These are phyloP conservation scores for Drosophila nebulosa DNA, from an alignment of 1,140 invertebrate species.

Conservation along the genomic window DNA sequence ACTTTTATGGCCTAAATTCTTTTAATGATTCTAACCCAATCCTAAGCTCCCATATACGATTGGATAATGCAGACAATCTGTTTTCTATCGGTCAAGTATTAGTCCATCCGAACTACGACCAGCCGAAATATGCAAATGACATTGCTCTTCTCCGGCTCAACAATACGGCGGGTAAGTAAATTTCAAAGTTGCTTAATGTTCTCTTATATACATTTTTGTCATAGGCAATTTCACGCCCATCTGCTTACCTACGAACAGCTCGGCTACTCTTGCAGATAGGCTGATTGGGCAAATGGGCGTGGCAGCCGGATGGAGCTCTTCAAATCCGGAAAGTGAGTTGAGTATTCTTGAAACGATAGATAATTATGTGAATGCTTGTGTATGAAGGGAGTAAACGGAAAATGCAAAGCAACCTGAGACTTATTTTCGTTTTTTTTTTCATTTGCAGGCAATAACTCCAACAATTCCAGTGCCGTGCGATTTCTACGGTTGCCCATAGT, in stretches of 20 bases:
- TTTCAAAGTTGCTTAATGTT: neutral
- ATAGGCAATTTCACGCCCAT: constrained; percentile 81
- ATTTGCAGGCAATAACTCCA: constrained; percentile 58
- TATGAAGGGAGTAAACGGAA: neutral
- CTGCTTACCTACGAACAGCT: constrained; percentile 81
- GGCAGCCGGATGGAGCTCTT: constrained; percentile 83
- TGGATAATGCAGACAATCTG: constrained; percentile 83
- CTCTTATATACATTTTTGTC: neutral
- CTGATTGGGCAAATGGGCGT: constrained; percentile 80
- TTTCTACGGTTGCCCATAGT: constrained; percentile 81
- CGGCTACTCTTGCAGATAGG: constrained; percentile 39
- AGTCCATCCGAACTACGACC: constrained; percentile 83
- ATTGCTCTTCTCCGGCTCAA: constrained; percentile 84
- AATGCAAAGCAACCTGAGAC: neutral
- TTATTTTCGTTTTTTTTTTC: neutral
- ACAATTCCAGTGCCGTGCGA: constrained; percentile 20
- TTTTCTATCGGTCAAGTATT: constrained; percentile 81
- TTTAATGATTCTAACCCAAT: neutral
- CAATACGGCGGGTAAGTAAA: constrained; percentile 53
- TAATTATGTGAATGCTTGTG: neutral
- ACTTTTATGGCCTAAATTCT: no score
- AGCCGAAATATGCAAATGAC: constrained; percentile 85
- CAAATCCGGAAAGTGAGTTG: constrained; percentile 48
- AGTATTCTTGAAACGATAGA: neutral
- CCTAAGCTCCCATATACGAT: constrained; percentile 82